phyloP scores from a whole-genome alignment of 2,113 vertebrate species.

The Platysteira castanea region DNA sequence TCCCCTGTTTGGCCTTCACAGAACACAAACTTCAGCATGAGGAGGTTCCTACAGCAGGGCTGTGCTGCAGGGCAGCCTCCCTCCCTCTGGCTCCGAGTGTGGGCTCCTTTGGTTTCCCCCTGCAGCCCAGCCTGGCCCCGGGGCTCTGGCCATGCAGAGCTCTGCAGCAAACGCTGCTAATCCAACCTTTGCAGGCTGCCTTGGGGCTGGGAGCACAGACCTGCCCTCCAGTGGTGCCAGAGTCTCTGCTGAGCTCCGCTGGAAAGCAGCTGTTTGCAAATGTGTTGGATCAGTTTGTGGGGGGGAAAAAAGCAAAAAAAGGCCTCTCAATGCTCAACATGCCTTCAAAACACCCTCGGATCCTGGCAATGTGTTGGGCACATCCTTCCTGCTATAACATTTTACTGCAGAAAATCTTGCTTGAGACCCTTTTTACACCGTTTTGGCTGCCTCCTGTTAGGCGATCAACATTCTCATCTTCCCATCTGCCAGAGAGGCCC shows the following conservation, averaged over 20 bases:
- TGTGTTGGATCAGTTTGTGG: not conserved
- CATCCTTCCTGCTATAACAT: not conserved
- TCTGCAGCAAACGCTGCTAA: not conserved
- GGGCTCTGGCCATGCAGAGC: not conserved
- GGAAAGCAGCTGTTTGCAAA: accelerated
- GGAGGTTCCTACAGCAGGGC: not conserved
- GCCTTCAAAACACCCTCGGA: not conserved
- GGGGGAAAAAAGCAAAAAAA: not conserved
- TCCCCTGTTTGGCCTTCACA: not conserved
- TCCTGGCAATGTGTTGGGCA: not conserved
- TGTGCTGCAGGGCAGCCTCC: not conserved
- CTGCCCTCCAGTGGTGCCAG: not conserved
- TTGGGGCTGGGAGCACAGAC: not conserved
- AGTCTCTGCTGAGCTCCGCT: not conserved
- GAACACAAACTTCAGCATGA: not conserved
- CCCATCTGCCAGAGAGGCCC: not conserved
- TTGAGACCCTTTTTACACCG: not conserved
- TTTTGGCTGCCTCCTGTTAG: not conserved
- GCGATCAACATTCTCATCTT: not conserved
- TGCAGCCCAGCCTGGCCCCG: not conserved
- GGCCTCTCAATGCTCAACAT: not conserved
- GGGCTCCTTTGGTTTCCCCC: not conserved
- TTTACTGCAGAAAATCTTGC: not conserved
- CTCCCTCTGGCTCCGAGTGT: not conserved
- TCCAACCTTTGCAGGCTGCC: not conserved